Conservation (phyloP, 2,888 invertebrate species). For the Platycheirus rosarum region DNA sequence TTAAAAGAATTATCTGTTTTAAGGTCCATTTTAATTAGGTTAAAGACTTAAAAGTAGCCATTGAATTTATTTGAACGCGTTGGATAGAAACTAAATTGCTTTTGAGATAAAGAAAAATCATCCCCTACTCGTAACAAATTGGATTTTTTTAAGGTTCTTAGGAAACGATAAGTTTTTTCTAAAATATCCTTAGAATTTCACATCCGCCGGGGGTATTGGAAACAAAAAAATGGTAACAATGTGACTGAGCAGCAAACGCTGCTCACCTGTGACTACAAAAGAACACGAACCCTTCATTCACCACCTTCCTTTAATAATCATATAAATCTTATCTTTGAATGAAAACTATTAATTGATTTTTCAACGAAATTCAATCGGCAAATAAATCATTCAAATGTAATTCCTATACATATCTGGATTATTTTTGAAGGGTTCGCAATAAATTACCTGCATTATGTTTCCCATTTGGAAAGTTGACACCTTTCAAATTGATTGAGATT, state of each 20-base stretch:
- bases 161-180: no score
- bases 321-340: constrained; percentile 15
- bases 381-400: constrained; percentile 44
- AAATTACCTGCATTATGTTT: constrained; percentile 40
- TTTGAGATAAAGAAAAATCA: background rate
- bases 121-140: background rate
- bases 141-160: background rate
- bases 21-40: no score
- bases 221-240: no score
- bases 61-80: background rate
- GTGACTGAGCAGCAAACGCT: no score
- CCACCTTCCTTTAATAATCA: background rate
- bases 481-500: constrained; percentile 66
- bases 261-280: no score
- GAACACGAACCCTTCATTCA: background rate
- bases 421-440: constrained; percentile 49
- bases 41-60: background rate
- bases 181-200: no score
- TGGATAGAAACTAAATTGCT: constrained; percentile 1
- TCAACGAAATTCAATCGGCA: background rate
- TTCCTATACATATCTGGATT: constrained; percentile 13
- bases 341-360: no score
- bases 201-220: no score
- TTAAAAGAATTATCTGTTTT: background rate
- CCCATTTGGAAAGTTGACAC: constrained; percentile 63